phyloP scores from a whole-genome alignment of 2,113 vertebrate genomes.

The Protobothrops mucrosquamatus region DNA sequence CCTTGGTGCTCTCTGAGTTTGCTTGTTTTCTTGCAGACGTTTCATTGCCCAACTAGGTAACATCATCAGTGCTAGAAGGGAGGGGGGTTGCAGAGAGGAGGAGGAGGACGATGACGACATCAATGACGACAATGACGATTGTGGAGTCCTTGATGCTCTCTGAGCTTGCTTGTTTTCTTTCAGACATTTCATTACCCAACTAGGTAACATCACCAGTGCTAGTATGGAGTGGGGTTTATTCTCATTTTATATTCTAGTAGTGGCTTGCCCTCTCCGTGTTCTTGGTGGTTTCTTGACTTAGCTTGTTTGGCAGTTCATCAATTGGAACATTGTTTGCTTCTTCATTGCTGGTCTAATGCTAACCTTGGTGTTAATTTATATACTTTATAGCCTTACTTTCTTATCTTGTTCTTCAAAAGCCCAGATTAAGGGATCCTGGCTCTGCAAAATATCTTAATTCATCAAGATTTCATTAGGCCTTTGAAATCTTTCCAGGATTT shows the following conservation, averaged over 20 bases:
- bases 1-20: neutral
- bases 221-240: neutral
- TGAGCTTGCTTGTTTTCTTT: neutral
- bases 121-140: too few relatives aligned
- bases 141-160: neutral
- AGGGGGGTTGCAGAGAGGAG: neutral
- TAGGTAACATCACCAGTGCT: neutral
- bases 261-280: neutral
- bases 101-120: too few relatives aligned
- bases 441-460: neutral
- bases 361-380: neutral
- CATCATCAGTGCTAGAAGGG: neutral
- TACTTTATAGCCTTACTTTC: neutral
- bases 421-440: neutral
- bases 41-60: neutral
- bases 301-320: too few relatives aligned
- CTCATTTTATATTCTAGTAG: neutral
- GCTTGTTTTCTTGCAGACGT: neutral
- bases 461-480: neutral
- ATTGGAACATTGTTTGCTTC: neutral
- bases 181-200: neutral
- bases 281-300: neutral
- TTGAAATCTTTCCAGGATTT: neutral
- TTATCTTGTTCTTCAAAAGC: neutral
- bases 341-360: neutral